Conservation (phyloP, 2,113 vertebrate species). For the Nematolebias whitei region DNA sequence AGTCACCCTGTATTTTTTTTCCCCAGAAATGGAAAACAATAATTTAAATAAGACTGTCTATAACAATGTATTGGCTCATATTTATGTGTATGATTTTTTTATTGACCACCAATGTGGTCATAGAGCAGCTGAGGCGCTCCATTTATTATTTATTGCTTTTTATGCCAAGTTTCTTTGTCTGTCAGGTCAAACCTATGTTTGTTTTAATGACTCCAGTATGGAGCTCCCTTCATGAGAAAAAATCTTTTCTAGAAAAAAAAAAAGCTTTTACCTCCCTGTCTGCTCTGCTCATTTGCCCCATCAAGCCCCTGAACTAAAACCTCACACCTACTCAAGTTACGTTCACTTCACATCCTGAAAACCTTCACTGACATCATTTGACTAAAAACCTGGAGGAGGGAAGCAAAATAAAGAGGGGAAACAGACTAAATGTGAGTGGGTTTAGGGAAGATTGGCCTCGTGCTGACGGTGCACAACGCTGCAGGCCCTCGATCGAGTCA, state of each 20-base stretch:
- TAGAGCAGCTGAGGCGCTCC: too few relatives aligned
- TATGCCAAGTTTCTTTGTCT: too few relatives aligned
- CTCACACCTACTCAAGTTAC: constrained; percentile 50
- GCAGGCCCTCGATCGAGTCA: constrained; percentile 1
- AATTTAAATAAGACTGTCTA: too few relatives aligned
- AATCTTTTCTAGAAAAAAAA: constrained; percentile 4
- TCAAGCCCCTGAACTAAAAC: not conserved
- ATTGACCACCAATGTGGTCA: too few relatives aligned
- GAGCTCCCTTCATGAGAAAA: not conserved
- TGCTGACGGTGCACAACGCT: constrained; percentile 47
- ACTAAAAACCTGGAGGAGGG: constrained; percentile 9
- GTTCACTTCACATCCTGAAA: constrained; percentile 16
- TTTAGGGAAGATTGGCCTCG: constrained; percentile 17
- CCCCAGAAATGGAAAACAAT: too few relatives aligned
- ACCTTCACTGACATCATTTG: not conserved
- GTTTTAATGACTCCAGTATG: not conserved
- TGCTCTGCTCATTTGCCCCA: constrained; percentile 32
- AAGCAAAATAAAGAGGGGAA: constrained; percentile 5
- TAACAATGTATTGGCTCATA: too few relatives aligned
- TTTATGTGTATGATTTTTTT: too few relatives aligned
- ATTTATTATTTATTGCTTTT: too few relatives aligned
- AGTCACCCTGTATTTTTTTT: too few relatives aligned
- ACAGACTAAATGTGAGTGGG: constrained; percentile 17
- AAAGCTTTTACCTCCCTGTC: constrained; percentile 16
- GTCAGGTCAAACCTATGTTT: too few relatives aligned